Conservation (phyloP, 2,797 vertebrate species). For the Channallabes apus region DNA sequence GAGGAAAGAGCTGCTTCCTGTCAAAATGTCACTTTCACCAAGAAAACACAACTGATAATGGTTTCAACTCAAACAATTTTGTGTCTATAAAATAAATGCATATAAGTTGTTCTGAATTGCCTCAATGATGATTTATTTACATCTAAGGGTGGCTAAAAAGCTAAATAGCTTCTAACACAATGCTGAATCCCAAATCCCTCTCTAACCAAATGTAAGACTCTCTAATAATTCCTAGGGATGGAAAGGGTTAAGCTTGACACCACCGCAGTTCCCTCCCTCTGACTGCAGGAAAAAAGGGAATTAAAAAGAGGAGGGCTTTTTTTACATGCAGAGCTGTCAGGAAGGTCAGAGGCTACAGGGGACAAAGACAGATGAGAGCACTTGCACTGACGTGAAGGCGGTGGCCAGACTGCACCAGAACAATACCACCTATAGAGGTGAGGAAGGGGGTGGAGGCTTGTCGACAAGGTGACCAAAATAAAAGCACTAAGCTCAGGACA, state of each 20-base stretch:
- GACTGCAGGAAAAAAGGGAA: slow-evolving; percentile 61
- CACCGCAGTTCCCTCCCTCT: slow-evolving; percentile 10
- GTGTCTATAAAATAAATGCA: no score
- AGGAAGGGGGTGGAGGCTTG: slow-evolving; percentile 42
- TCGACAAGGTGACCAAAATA: slow-evolving; percentile 53
- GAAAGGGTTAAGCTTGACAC: neutral
- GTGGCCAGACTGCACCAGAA: slow-evolving; percentile 42
- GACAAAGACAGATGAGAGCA: slow-evolving; percentile 56
- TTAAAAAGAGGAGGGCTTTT: slow-evolving; percentile 43
- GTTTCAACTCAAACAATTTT: no score
- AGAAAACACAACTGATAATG: no score
- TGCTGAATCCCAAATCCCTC: no score
- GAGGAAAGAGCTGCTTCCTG: no score
- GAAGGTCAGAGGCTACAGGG: slow-evolving; percentile 69
- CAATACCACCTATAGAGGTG: slow-evolving; percentile 43
- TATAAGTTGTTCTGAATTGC: no score
- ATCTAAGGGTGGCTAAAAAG: no score
- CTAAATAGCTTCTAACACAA: no score
- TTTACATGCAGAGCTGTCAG: slow-evolving; percentile 58
- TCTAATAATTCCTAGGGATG: neutral
- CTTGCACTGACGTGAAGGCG: slow-evolving; percentile 52
- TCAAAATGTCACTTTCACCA: no score
- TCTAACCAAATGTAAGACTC: neutral
- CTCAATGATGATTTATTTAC: no score
- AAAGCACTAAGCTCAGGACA: slow-evolving; percentile 48